phyloP scores from a whole-genome alignment of 2,888 invertebrate species.

The Keiferia lycopersicella region DNA sequence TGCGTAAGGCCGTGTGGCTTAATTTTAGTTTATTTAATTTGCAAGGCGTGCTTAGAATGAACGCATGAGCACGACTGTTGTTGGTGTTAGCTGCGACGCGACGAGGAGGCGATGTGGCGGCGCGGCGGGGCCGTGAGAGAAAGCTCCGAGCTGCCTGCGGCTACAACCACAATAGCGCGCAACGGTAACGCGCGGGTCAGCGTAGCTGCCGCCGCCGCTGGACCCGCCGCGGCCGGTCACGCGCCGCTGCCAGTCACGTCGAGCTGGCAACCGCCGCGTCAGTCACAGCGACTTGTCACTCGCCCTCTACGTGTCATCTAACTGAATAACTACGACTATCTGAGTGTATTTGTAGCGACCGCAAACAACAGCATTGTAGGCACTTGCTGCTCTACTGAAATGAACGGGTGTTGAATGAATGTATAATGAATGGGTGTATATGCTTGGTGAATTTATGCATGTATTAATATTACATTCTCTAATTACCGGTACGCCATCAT shows the following conservation, averaged over 20 bases:
- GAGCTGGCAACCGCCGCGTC: not conserved
- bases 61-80: not conserved
- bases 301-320: not conserved
- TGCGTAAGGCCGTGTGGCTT: not conserved
- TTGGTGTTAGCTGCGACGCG: not conserved
- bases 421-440: not conserved
- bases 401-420: not conserved
- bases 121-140: constrained; percentile 18
- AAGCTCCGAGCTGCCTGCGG: constrained; percentile 5
- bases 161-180: constrained; percentile 18
- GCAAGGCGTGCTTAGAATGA: constrained; percentile 7
- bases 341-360: not conserved
- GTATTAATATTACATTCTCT: too few relatives aligned
- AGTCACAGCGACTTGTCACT: not conserved
- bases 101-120: not conserved
- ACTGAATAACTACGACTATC: constrained; percentile 4
- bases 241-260: not conserved
- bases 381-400: not conserved
- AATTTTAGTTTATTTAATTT: constrained; percentile 1
- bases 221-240: not conserved
- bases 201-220: not conserved
- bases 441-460: too few relatives aligned
- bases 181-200: constrained; percentile 20
- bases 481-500: too few relatives aligned
- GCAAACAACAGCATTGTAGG: not conserved